Evolutionary conservation across 2,797 vertebrate genomes (phyloP), one percentile per base, ranked within the genome.

Genomic region (Spondyliosoma cantharus): DNA sequence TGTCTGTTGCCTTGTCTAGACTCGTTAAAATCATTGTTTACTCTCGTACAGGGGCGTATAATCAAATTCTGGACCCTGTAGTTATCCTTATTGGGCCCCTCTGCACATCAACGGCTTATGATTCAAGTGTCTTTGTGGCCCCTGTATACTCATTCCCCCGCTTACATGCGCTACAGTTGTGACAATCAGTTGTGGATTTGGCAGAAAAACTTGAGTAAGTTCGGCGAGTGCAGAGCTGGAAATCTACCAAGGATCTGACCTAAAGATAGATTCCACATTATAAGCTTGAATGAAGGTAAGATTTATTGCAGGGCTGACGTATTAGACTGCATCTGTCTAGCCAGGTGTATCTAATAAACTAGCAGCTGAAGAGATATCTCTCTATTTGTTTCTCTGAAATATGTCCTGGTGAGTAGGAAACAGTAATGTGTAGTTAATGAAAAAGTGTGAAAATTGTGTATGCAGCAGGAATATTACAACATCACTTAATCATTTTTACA

Each of bases 381-480:
- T 69, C 17, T 48, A 46, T 52, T 75, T 0, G 3, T 76, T 56
- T 70, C 57, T 61, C 63, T 58, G 43, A 20, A 3, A 54, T 52
- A 45, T 43, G 24, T 3, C 16, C 76, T 37, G 57, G 19, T 15
- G 20, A 37, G 48, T 20, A 17, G 57, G 45, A 71, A 63, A 74
- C 52, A 79, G 54, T 72, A 86, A 86, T 68, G 37, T 42, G 4
- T 45, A 61, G 52, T 76, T 82, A 71, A 83, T 90, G 58, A 86
- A 80, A 85, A 87, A 62, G 67, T 27, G 65, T 27, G 65, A 32
- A 50, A 50, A 53, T 54, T 60, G 32, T 6, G 32, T 37, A 37
- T 37, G 74, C 50, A 58, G 14, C 22, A 24, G 37, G n/a, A 69
- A 19, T 52, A 59, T 76, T 74, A 59, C 29, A 8, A 9, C 37